Base-by-base conservation (phyloP, 2,888 invertebrate genomes). In the Macrophya annulata region DNA sequence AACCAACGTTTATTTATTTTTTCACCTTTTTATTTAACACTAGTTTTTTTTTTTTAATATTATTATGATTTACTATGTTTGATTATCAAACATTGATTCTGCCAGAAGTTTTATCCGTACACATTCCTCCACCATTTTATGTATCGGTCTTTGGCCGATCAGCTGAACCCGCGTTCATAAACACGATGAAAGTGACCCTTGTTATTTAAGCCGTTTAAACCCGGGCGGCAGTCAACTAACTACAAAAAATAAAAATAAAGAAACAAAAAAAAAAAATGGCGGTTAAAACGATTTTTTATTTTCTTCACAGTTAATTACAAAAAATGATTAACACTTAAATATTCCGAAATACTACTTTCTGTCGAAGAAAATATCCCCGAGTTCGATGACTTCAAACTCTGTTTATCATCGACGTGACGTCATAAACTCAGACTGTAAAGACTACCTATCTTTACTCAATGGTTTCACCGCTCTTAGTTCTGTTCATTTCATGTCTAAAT, bases 51-150 rank as follows among this genome's bases (percentile, higher is more conserved):
- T 40, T 71, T 37, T 15, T 45, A n/a, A 4, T 45, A 74, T 15
- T 37, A 74, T 21, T 45, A 43, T 43, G 12, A 74, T 74, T 74
- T 45, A 45, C 9, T 74, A 17, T 12, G 10, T 21, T 74, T 74
- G 8, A 15, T 72, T 77, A 31, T 77, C 10, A 45, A 55, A 17
- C 31, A 62, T 62, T 62, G 62, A 81, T 79, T 82, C 15, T 83
- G 17, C 51, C 83, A 71, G 83, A 83, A 83, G 31, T 83, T 83
- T 51, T 9, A 45, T 83, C 37, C 43, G 51, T 83, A 68, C 48
- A 83, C 43, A 72, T 71, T 76, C 81, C 86, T 88, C 90, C 90
- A 88, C 90, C 90, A 90, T 90, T 90, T 89, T 89, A 89, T 89
- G 87, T 87, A 87, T 88, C 83, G 71, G 68, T 83, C 62, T 68